Evolutionary conservation across 2,113 vertebrate genomes (phyloP).

Genomic region (Phaethon lepturus): DNA sequence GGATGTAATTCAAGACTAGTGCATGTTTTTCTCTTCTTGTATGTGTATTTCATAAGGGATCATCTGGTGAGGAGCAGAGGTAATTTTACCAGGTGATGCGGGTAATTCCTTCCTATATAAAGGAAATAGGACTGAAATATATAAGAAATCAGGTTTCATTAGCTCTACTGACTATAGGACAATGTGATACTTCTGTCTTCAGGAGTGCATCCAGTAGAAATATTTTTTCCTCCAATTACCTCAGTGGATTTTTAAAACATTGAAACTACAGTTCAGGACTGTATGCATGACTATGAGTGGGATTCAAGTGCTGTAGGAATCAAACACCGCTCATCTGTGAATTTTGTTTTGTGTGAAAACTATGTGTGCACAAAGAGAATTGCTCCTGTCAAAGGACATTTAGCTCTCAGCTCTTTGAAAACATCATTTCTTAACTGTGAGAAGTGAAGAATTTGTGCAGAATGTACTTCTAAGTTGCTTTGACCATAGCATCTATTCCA

Average conservation of each 20-base stretch:
- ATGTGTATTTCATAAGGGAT: neutral
- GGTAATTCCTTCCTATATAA: neutral
- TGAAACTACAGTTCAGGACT: neutral
- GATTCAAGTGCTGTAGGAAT: neutral
- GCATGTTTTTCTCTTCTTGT: neutral
- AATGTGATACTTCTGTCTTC: neutral
- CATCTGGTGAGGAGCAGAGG: neutral
- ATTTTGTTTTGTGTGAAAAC: conserved; percentile 1
- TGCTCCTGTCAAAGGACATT: neutral
- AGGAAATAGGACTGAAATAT: neutral
- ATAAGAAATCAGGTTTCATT: neutral
- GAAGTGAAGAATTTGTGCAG: neutral
- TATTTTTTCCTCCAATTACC: neutral
- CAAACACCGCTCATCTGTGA: neutral
- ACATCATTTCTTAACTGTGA: neutral
- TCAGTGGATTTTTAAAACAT: neutral
- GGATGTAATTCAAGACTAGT: neutral
- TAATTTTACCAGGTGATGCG: neutral
- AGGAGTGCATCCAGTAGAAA: neutral
- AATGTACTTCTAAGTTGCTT: neutral
- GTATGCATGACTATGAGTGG: neutral
- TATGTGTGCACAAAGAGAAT: neutral
- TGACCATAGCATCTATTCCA: neutral
- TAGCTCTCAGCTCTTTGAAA: neutral
- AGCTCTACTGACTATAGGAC: neutral